These are phyloP conservation scores for Mastacembelus armatus DNA, from an alignment of 2,797 vertebrate species.

Conservation along the genomic window DNA sequence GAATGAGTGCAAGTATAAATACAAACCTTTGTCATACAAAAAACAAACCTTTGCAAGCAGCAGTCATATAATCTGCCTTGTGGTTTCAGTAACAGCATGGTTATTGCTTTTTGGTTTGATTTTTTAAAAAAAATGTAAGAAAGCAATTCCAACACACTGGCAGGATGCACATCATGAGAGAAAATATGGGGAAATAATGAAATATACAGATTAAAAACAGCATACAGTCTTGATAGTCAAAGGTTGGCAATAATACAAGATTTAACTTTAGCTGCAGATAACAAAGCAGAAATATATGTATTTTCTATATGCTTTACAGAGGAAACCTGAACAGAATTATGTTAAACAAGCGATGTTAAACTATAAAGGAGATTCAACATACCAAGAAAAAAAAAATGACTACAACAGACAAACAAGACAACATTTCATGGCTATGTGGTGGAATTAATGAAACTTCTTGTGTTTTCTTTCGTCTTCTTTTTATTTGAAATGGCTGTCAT, in stretches of 20 bases:
- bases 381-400: conserved; percentile 25
- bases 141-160: conserved; percentile 7
- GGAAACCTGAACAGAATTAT: conserved; percentile 16
- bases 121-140: conserved; percentile 9
- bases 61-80: conserved; percentile 5
- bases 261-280: neutral
- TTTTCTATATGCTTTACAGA: neutral
- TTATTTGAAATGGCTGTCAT: conserved; percentile 72
- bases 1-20: conserved; percentile 13
- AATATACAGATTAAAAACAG: conserved; percentile 13
- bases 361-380: conserved; percentile 31
- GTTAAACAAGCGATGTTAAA: conserved; percentile 40
- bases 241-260: neutral
- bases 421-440: conserved; percentile 51
- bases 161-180: conserved; percentile 29
- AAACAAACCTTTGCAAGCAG: conserved; percentile 10
- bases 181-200: conserved; percentile 23
- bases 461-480: conserved; percentile 46
- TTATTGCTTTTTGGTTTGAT: neutral
- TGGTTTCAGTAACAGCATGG: conserved; percentile 14
- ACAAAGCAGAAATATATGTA: neutral
- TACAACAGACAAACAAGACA: conserved; percentile 43
- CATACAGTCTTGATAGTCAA: neutral
- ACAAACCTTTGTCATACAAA: too few relatives aligned
- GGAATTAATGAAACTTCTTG: conserved; percentile 69